Evolutionary conservation across 2,888 invertebrate species (phyloP).

Genomic region (Trachelus iudaicus): DNA sequence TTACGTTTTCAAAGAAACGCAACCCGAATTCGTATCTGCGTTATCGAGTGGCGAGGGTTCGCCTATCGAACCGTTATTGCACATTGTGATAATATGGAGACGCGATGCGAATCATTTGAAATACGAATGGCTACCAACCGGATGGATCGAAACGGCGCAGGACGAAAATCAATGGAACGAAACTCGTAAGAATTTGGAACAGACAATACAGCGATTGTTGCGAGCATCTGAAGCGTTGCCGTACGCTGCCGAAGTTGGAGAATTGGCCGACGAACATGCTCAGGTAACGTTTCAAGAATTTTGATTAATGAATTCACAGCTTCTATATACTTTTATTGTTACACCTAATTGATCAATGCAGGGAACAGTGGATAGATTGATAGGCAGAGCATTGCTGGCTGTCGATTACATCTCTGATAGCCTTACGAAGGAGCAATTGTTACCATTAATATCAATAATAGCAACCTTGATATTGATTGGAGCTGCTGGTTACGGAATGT

Average conservation of each 20-base stretch:
- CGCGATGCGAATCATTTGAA: constrained; percentile 86
- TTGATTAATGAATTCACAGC: background rate
- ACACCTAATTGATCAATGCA: constrained; percentile 20
- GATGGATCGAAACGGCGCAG: constrained; percentile 69
- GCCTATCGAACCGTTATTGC: constrained; percentile 75
- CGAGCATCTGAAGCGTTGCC: constrained; percentile 79
- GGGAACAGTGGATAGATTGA: constrained; percentile 77
- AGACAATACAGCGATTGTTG: constrained; percentile 77
- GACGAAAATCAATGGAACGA: constrained; percentile 73
- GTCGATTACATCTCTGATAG: constrained; percentile 79
- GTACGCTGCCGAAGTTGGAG: constrained; percentile 80
- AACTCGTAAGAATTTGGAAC: constrained; percentile 79
- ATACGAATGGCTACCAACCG: constrained; percentile 88
- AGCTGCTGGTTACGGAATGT: constrained; percentile 86
- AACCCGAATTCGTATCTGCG: constrained; percentile 84
- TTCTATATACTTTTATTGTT: background rate
- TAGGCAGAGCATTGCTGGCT: constrained; percentile 74
- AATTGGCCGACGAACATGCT: constrained; percentile 61
- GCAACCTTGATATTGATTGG: constrained; percentile 83
- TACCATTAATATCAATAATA: constrained; percentile 82
- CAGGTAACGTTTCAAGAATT: constrained; percentile 66
- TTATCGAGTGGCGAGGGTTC: constrained; percentile 73
- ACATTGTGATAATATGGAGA: constrained; percentile 91
- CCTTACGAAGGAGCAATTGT: constrained; percentile 80
- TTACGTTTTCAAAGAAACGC: constrained; percentile 87